Evolutionary conservation across 2,113 vertebrate species (phyloP).

Genomic region (Laticauda laticaudata): DNA sequence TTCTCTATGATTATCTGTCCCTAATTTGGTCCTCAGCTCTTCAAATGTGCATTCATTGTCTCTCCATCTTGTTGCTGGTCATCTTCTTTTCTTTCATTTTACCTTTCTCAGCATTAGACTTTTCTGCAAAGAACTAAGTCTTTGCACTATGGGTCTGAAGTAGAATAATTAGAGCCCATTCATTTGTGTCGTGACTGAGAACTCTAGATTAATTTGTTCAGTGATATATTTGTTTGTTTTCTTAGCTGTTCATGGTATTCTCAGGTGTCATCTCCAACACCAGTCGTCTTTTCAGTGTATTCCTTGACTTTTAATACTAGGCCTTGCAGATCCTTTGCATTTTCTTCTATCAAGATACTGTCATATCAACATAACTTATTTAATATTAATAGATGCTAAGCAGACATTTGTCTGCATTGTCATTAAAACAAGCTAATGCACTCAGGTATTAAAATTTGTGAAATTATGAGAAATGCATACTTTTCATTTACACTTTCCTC

Average conservation of each 20-base stretch:
- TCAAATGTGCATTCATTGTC: neutral
- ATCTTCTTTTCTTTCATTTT: neutral
- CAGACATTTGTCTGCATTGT: neutral
- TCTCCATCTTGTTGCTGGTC: neutral
- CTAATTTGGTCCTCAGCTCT: neutral
- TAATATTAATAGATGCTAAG: neutral
- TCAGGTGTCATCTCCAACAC: neutral
- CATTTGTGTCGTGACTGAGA: neutral
- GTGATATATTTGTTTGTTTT: neutral
- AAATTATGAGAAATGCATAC: neutral
- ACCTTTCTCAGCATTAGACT: neutral
- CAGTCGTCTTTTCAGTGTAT: neutral
- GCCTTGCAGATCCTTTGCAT: neutral
- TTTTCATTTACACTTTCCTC: neutral
- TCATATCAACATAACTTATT: neutral
- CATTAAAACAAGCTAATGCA: neutral
- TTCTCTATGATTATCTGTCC: neutral
- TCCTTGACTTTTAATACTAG: neutral
- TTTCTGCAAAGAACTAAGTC: neutral
- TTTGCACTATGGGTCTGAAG: neutral
- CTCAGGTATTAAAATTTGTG: neutral
- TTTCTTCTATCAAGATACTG: neutral
- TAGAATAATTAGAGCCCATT: neutral
- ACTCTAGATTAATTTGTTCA: neutral
- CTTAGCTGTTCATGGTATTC: neutral